Base-by-base conservation (phyloP, 2,113 vertebrate genomes). In the Silurus meridionalis region DNA sequence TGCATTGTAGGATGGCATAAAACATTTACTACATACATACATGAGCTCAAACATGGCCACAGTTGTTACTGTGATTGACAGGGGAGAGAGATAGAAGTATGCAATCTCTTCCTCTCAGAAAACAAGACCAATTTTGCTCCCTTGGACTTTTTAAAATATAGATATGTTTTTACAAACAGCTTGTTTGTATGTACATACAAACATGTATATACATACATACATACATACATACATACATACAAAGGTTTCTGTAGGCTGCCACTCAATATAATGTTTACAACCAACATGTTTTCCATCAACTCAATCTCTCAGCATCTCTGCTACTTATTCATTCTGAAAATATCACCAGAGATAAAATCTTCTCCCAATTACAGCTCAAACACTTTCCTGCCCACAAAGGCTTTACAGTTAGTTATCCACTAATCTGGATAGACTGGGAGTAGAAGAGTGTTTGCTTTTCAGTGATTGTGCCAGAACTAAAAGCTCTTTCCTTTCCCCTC, bases 281-380 rank as follows among this genome's bases (percentile, higher is more conserved):
- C 2, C 28, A 69, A 46, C 3, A 78, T 21, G 15, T 72, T 82
- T 58, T 75, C 13, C 21, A 52, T 52, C 46, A 23, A n/a, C 48
- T 72, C 60, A 5, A 8, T 58, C 13, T n/a, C 58, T 74, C 81
- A 58, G 48, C 23, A 77, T 21, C 63, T 83, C n/a, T 82, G 60
- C 81, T 69, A 89, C 75, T 69, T 75, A 75, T 64, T 7, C 75
- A 55, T 85, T 81, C 55, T 17, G 66, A 37, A 79, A 55, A 67
- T 78, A 84, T 87, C 23, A 5, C 87, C 74, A 90, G 75, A 77
- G 83, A 90, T 77, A 80, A 86, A 86, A 88, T 81, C 77, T 63
- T 67, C 19, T 66, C 71, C 81, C 83, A 72, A 72, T 89, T 86
- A 74, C 77, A 46, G 23, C 48, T 84, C 61, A 67, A 82, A 82